Conservation (phyloP, 2,797 vertebrate species). For the Otolemur crassicaudatus region DNA sequence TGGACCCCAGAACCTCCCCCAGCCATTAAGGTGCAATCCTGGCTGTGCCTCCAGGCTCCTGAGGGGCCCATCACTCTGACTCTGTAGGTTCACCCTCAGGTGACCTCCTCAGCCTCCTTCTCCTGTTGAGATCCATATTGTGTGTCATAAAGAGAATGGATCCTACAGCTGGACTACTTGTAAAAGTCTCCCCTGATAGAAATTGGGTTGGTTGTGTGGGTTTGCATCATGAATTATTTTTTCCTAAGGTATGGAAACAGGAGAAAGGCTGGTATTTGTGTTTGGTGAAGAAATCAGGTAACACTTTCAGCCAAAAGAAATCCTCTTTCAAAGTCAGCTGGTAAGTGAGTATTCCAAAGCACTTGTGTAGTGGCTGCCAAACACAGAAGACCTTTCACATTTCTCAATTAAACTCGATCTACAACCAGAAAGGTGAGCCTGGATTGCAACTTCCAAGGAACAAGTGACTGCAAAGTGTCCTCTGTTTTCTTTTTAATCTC, state of each 20-base stretch:
- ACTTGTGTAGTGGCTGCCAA: neutral
- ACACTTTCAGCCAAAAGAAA: neutral
- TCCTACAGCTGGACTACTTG: neutral
- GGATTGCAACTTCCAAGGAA: neutral
- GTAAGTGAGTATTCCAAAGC: neutral
- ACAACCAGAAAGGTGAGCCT: neutral
- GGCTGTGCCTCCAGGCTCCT: neutral
- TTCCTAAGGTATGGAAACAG: neutral
- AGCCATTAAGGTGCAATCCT: accelerated
- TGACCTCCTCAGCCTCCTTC: neutral
- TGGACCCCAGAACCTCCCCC: neutral
- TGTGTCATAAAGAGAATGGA: neutral
- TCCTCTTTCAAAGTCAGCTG: neutral
- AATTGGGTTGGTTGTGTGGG: slow-evolving; percentile 62
- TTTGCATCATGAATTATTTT: neutral
- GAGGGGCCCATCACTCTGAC: neutral
- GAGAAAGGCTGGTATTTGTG: neutral
- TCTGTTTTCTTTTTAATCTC: slow-evolving; percentile 46
- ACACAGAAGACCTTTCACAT: neutral
- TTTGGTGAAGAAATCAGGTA: neutral
- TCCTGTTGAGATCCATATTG: neutral
- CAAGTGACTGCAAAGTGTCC: accelerated
- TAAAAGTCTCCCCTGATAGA: slow-evolving; percentile 54
- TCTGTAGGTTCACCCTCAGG: neutral
- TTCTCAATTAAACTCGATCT: neutral